phyloP scores from a whole-genome alignment of 1,140 invertebrate genomes.

The Contarinia nasturtii region DNA sequence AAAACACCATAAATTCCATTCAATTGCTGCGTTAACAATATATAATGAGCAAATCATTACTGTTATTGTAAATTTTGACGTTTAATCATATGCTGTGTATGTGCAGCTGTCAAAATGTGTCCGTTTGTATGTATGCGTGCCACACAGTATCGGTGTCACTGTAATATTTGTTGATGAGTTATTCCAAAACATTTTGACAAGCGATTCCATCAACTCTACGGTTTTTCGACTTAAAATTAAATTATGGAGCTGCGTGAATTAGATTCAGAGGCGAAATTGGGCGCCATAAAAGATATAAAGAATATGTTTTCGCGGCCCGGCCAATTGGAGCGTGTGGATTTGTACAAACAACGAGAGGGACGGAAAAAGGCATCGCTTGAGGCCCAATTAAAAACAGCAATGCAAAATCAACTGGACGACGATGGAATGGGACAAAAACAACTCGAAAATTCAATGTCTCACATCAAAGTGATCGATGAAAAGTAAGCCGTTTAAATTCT shows the following conservation, averaged over 20 bases:
- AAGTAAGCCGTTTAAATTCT: slow-evolving; percentile 16
- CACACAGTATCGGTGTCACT: too few relatives aligned
- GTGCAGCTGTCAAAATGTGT: too few relatives aligned
- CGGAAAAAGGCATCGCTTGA: slow-evolving; percentile 81
- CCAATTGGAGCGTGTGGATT: slow-evolving; percentile 76
- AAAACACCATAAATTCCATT: too few relatives aligned
- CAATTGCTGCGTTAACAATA: too few relatives aligned
- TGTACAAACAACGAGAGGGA: slow-evolving; percentile 12
- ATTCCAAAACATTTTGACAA: too few relatives aligned
- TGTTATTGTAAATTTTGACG: too few relatives aligned
- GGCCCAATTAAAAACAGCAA: slow-evolving; percentile 92
- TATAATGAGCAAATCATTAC: too few relatives aligned
- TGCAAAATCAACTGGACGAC: slow-evolving; percentile 94
- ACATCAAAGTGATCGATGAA: slow-evolving; percentile 57
- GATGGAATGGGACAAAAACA: slow-evolving; percentile 86
- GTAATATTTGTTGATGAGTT: too few relatives aligned
- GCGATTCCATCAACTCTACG: too few relatives aligned
- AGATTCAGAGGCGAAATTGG: slow-evolving; percentile 65
- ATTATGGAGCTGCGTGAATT: slow-evolving; percentile 59
- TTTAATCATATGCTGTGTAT: too few relatives aligned
- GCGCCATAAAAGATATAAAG: slow-evolving; percentile 76
- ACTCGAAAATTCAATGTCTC: slow-evolving; percentile 60
- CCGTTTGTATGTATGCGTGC: too few relatives aligned
- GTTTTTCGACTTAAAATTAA: not conserved
- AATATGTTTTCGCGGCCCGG: slow-evolving; percentile 88